These are phyloP conservation scores for Gonatopus flavifemur DNA, from an alignment of 1,140 invertebrate species.

Conservation along the genomic window DNA sequence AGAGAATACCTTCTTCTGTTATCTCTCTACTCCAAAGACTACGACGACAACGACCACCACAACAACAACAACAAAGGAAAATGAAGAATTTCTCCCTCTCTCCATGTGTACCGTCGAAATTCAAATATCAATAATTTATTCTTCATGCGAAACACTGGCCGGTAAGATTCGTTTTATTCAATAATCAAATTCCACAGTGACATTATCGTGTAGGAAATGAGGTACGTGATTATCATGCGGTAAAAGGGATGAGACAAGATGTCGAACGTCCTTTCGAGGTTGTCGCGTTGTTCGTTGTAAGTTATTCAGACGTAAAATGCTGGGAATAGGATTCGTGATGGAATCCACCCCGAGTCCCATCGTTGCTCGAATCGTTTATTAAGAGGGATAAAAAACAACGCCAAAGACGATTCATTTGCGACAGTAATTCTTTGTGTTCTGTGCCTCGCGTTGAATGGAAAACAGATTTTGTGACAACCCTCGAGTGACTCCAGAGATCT, in stretches of 20 bases:
- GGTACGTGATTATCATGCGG: slow-evolving; percentile 34
- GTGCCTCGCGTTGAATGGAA: no score
- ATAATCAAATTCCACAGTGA: slow-evolving; percentile 38
- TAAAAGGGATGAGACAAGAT: slow-evolving; percentile 20
- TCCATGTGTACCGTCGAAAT: no score
- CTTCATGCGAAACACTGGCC: no score
- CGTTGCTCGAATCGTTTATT: slow-evolving; percentile 23
- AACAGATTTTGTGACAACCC: no score
- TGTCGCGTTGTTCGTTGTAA: slow-evolving; percentile 29
- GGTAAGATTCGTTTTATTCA: slow-evolving; percentile 25
- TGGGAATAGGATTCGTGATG: slow-evolving; percentile 37
- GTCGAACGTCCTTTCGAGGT: slow-evolving; percentile 40
- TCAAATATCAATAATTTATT: no score
- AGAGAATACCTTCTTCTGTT: no score
- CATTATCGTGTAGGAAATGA: slow-evolving; percentile 40
- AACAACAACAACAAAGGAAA: no score
- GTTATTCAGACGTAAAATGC: slow-evolving; percentile 21
- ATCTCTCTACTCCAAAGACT: background rate
- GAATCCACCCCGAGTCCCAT: slow-evolving; percentile 32
- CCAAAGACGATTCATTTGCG: no score
- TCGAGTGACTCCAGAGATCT: no score
- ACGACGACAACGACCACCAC: no score
- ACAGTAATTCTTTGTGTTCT: no score
- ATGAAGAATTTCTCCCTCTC: no score
- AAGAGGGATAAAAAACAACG: slow-evolving; percentile 17